Base-by-base conservation (phyloP, 2,797 vertebrate species). In the Danionella dracula region DNA sequence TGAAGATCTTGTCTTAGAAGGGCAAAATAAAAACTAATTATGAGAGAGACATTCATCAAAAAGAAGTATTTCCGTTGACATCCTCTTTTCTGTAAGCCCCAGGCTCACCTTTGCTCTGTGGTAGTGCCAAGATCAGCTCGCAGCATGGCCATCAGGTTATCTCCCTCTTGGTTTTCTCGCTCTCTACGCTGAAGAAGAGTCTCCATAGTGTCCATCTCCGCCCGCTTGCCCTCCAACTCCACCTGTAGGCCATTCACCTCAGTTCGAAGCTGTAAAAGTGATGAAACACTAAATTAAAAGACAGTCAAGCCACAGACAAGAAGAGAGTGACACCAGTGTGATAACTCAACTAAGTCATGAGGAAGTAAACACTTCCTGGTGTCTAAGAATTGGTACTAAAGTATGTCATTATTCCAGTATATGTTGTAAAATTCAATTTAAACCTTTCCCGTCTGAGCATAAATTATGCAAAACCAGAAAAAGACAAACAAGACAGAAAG, bases 61-160 rank as follows among this genome's bases (percentile, higher is more conserved):
- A n/a, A n/a, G n/a, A n/a, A n/a, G n/a, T n/a, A n/a, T n/a, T n/a
- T n/a, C n/a, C n/a, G n/a, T n/a, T n/a, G n/a, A n/a, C n/a, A n/a
- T n/a, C n/a, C n/a, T n/a, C n/a, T n/a, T n/a, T n/a, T n/a, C n/a
- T n/a, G n/a, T n/a, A n/a, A n/a, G n/a, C n/a, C n/a, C n/a, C n/a
- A n/a, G n/a, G 21, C 86, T 85, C 70, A 96, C 96, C 86, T 87
- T 73, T 96, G 90, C 4, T 81, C 78, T 59, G 86, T 90, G 40
- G 86, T 86, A 0, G 55, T 73, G 13, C 87, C 87, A 8, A 90
- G 65, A 50, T 98, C 96, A 1, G 90, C 85, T 38, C 85, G 90
- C 64, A 97, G 85, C 90, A 97, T 89, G 21, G 87, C 76, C n/a
- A 97, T 79, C 31, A 94, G 89, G 78, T 91, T 91, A 0, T 85